Base-by-base conservation (phyloP, 2,113 vertebrate genomes). In the Mystacornis crossleyi region DNA sequence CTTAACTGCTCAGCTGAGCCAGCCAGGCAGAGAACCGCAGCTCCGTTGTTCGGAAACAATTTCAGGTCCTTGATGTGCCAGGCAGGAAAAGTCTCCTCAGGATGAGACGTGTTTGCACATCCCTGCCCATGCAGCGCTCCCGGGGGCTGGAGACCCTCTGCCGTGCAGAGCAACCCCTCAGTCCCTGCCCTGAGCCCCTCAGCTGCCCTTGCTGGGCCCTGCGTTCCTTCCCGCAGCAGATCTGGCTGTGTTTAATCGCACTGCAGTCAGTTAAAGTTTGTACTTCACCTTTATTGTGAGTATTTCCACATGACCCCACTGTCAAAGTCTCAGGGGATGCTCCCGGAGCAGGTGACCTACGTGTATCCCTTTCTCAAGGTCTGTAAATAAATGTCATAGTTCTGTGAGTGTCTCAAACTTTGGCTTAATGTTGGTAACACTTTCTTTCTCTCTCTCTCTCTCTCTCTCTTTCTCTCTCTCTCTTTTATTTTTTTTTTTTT, bases 1-100 rank as follows among this genome's bases (percentile, higher is more conserved):
- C 93, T 98, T 86, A 96, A 93, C 91, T 86, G 97, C 96, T 97
- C 71, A 97, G 95, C 97, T 88, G 93, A 96, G 70, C 86, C 97
- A 97, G 95, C 91, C 96, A 96, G 95, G 97, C 88, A 92, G 82
- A 96, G 96, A 97, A 85, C 86, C 70, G 4, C 55, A 36, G 67
- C 86, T 75, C 16, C 47, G 57, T 40, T 58, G 85, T 77, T 87
- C 38, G 62, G 96, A 92, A 86, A 91, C 79, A 48, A 48, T 89
- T 94, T 93, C 73, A 45, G 54, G 78, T 81, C 89, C 96, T 92
- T 62, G n/a, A 3, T 16, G 69, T 80, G 95, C 83, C 83, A 21
- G 57, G 89, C 64, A 85, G 95, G 54, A 69, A 47, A 92, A 81
- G 75, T 73, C 81, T 91, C 84, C 96, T 95, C 57, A 5, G 81